Conservation (phyloP, 2,113 vertebrate genomes). For the Ascaphus truei region DNA sequence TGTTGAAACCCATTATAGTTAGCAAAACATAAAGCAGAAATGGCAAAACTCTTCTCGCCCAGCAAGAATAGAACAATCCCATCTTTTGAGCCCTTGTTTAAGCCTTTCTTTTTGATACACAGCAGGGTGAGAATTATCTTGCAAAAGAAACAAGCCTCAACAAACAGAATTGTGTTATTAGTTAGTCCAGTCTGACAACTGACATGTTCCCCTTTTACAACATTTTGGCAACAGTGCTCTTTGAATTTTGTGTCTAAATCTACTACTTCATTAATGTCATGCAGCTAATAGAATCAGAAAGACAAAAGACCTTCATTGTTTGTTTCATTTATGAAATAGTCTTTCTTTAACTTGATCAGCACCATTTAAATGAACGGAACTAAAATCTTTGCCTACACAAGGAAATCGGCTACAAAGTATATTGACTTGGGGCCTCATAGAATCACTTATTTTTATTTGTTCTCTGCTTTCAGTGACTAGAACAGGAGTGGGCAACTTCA, state of each 20-base stretch:
- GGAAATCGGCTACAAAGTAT: too few relatives aligned
- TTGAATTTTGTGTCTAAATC: background rate
- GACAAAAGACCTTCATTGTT: background rate
- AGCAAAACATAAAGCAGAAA: too few relatives aligned
- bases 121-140: background rate
- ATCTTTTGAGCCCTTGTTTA: background rate
- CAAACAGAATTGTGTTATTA: background rate
- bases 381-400: too few relatives aligned
- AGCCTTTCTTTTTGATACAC: background rate
- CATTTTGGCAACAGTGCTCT: background rate
- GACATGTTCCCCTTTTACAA: background rate
- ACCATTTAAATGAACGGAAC: too few relatives aligned
- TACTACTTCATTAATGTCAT: background rate
- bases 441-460: too few relatives aligned
- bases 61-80: background rate
- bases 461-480: too few relatives aligned
- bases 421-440: too few relatives aligned
- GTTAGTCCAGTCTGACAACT: background rate
- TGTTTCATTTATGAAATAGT: too few relatives aligned
- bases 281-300: background rate
- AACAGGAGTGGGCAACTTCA: too few relatives aligned
- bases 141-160: slow-evolving; percentile 6
- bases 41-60: too few relatives aligned
- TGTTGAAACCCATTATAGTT: too few relatives aligned
- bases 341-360: too few relatives aligned